These are phyloP conservation scores for Zhengitettix transpicula DNA, from an alignment of 2,888 invertebrate genomes.

Conservation along the genomic window DNA sequence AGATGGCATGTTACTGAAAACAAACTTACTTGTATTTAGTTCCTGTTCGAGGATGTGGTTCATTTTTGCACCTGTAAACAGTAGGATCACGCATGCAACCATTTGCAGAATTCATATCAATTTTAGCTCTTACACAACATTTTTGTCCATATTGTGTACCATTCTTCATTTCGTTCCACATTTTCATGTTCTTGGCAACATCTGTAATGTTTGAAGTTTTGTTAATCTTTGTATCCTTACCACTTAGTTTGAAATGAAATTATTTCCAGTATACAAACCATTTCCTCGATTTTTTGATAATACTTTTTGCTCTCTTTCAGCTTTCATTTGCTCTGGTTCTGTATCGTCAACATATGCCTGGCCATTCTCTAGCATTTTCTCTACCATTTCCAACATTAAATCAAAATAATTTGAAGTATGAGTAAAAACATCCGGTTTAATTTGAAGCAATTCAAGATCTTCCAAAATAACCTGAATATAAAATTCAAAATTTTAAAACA, in stretches of 20 bases:
- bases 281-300: constrained; percentile 76
- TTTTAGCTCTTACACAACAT: constrained; percentile 92
- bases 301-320: constrained; percentile 73
- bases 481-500: background rate
- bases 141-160: constrained; percentile 64
- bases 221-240: background rate
- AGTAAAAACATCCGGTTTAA: constrained; percentile 83
- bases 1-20: background rate
- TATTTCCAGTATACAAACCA: constrained; percentile 35
- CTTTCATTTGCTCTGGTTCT: constrained; percentile 85
- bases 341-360: constrained; percentile 96
- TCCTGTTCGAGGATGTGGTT: constrained; percentile 85
- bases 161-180: constrained; percentile 92
- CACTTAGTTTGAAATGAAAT: too few species aligned
- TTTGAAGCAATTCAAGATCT: constrained; percentile 78
- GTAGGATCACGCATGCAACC: constrained; percentile 97
- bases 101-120: constrained; percentile 90
- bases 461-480: constrained; percentile 57
- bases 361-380: constrained; percentile 68
- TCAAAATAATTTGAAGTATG: constrained; percentile 97
- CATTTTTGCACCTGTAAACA: constrained; percentile 93
- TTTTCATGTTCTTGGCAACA: constrained; percentile 61
- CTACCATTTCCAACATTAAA: constrained; percentile 72
- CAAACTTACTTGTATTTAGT: constrained; percentile 73
- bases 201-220: constrained; percentile 30